phyloP scores from a whole-genome alignment of 1,140 invertebrate genomes.

The Glomeris maerens region DNA sequence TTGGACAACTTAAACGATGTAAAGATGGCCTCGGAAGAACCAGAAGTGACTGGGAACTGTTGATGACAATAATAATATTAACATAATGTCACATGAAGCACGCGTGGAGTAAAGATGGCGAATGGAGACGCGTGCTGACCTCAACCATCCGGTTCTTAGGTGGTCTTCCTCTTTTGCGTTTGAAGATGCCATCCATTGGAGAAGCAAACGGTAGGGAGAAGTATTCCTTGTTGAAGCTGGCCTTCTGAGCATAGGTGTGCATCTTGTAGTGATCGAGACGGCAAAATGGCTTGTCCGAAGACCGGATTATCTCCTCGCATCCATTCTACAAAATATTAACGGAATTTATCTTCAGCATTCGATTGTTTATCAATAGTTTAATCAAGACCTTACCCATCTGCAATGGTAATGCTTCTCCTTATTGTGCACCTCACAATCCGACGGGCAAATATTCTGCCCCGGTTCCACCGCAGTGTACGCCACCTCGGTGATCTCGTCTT shows the following conservation, averaged over 20 bases:
- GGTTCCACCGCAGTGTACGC: conserved; percentile 49
- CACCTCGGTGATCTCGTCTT: conserved; percentile 65
- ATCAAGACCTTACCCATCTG: conserved; percentile 34
- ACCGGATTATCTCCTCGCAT: conserved; percentile 66
- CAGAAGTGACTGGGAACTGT: conserved; percentile 32
- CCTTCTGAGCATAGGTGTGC: conserved; percentile 51
- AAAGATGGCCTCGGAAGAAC: conserved; percentile 60
- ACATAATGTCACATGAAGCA: conserved; percentile 18
- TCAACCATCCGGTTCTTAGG: conserved; percentile 84
- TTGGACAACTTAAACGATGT: conserved; percentile 84
- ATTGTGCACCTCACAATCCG: conserved; percentile 55
- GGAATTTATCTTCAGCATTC: conserved; percentile 3
- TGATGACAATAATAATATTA: conserved; percentile 7
- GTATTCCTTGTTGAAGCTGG: conserved; percentile 36
- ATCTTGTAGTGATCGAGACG: conserved; percentile 79
- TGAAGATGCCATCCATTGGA: conserved; percentile 72
- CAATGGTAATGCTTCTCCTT: conserved; percentile 77
- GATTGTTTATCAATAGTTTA: neutral
- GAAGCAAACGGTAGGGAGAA: conserved; percentile 48
- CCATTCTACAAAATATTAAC: conserved; percentile 47
- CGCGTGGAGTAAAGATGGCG: no score
- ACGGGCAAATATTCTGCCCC: conserved; percentile 38
- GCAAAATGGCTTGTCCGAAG: conserved; percentile 66
- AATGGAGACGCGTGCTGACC: conserved; percentile 27
- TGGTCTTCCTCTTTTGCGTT: conserved; percentile 72